A percentile compares a stretch with the other conserved stretches of the same genome.
phyloP scores from a whole-genome alignment of 2,888 invertebrate genomes.

The Cosmopolites sordidus region DNA sequence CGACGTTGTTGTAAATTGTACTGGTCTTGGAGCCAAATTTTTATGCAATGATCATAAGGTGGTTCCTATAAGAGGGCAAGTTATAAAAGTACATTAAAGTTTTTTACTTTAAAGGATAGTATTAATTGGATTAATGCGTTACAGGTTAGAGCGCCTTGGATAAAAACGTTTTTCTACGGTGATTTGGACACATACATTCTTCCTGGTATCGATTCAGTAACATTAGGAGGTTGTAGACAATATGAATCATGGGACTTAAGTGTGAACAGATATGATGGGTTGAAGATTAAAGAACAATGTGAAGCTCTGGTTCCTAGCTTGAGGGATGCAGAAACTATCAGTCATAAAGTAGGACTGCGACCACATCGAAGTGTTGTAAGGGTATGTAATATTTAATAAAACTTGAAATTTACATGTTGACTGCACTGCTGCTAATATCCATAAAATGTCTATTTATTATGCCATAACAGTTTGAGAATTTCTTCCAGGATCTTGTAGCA shows the following conservation, averaged over 20 bases:
- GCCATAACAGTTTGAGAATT: too few relatives aligned
- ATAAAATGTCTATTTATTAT: too few relatives aligned
- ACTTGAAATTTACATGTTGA: too few relatives aligned
- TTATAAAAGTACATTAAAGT: conserved; percentile 58
- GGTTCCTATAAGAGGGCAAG: conserved; percentile 79
- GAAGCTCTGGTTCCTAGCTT: conserved; percentile 68
- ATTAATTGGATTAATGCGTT: too few relatives aligned
- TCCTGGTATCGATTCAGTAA: conserved; percentile 69
- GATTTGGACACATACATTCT: conserved; percentile 84
- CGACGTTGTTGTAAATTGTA: conserved; percentile 79
- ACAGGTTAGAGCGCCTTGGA: conserved; percentile 79
- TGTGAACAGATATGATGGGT: conserved; percentile 66
- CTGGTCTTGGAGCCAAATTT: conserved; percentile 75
- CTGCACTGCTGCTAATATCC: too few relatives aligned
- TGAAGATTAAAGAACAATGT: conserved; percentile 76
- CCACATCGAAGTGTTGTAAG: conserved; percentile 74
- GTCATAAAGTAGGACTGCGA: conserved; percentile 72
- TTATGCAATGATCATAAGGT: conserved; percentile 71
- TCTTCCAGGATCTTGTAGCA: too few relatives aligned
- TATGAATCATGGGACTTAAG: conserved; percentile 70
- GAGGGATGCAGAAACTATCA: conserved; percentile 57
- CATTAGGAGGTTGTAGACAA: conserved; percentile 81
- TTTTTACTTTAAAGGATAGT: too few relatives aligned
- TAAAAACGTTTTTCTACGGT: conserved; percentile 82
- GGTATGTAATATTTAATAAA: too few relatives aligned